Evolutionary conservation across 2,888 invertebrate genomes (phyloP).

Genomic region (Meloe dianella): DNA sequence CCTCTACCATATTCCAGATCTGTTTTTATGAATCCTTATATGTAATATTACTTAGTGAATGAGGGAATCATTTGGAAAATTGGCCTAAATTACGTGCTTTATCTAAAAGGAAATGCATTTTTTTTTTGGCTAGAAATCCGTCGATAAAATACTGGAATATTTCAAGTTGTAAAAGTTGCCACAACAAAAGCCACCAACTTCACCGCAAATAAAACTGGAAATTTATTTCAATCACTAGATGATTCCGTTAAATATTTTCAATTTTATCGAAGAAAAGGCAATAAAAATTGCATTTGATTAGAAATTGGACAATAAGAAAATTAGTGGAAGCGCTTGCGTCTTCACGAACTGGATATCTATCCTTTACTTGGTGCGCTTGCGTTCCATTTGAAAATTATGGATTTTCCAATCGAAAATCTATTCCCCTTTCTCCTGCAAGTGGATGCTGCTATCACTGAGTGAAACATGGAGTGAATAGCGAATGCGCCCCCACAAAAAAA

Average conservation of each 20-base stretch:
- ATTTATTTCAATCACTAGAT: not conserved
- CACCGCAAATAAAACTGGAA: not conserved
- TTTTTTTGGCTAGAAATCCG: not conserved
- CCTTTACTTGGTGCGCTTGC: slow-evolving; percentile 31
- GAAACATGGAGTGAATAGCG: slow-evolving; percentile 20
- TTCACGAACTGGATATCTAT: not conserved
- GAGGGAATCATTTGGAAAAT: not conserved
- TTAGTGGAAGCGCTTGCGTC: slow-evolving; percentile 2
- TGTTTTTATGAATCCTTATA: not conserved
- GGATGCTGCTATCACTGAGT: slow-evolving; percentile 25
- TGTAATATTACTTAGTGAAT: not conserved
- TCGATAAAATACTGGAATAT: not conserved
- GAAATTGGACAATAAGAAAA: not conserved
- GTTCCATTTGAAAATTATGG: slow-evolving; percentile 34
- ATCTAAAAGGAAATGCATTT: not conserved
- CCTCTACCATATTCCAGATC: not conserved
- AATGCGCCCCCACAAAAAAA: not conserved
- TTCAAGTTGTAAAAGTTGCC: not conserved
- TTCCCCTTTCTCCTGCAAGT: slow-evolving; percentile 17
- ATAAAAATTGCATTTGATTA: not conserved
- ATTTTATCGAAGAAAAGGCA: not conserved
- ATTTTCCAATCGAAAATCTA: slow-evolving; percentile 32
- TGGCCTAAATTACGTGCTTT: not conserved
- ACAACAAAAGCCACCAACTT: not conserved
- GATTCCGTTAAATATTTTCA: not conserved